Base-by-base conservation (phyloP, 1,140 invertebrate genomes). In the Drosophila guanche region DNA sequence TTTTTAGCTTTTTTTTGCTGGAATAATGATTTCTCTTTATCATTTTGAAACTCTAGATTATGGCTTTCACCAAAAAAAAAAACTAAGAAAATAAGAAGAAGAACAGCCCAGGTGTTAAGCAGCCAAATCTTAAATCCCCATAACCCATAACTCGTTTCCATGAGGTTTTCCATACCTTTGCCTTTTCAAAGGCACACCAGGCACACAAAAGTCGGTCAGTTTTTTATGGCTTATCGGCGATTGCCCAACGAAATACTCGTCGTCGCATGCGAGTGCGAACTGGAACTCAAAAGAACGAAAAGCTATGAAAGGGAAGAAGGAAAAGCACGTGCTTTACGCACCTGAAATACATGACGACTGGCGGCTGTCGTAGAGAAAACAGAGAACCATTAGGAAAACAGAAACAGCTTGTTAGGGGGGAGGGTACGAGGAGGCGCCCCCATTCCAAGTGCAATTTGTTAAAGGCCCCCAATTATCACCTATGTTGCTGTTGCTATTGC, bases 261-360 rank as follows among this genome's bases (percentile, higher is more conserved):
- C 16, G 33, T 37, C 8, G 43, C 20, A 10, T 16, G n/a, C 43
- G 33, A 46, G 43, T 46, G 14, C 43, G 8, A 14, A 51, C 14
- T 68, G 50, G 47, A 47, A 48, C 29, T 63, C 12, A 23, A 47
- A 53, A 46, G 16, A 43, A 46, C 12, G 40, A 47, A 66, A 67
- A 45, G 37, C 14, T 4, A 7, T 20, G 14, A 55, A 72, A 71
- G 41, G 51, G 58, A 60, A 41, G 23, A 33, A 58, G 37, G 40
- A 72, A 85, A 72, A 70, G 77, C 81, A 85, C 81, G 83, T 85
- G 81, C 73, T 86, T 68, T 60, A 67, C 59, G 58, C 73, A 73
- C 16, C 58, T n/a, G 56, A 47, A 66, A 65, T 50, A 65, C 29
- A 45, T 50, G 25, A 12, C 10, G 10, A 37, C 10, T 37, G 29